These are phyloP conservation scores for Solea solea DNA, from an alignment of 2,113 vertebrate genomes.

Conservation along the genomic window DNA sequence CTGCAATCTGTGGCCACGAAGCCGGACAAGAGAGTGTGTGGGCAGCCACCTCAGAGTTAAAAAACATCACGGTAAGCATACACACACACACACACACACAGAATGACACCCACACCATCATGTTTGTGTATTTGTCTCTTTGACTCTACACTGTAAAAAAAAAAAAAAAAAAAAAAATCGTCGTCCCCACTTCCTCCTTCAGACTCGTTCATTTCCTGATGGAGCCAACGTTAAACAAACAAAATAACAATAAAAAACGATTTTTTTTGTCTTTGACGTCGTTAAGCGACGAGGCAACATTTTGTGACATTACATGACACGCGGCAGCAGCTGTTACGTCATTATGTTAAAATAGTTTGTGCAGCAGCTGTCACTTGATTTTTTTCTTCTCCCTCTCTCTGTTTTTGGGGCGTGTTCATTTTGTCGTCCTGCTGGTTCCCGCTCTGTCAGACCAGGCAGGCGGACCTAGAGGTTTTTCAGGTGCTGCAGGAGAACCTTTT, in stretches of 20 bases:
- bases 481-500: slow-evolving; percentile 4
- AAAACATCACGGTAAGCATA: not conserved
- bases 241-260: too few species aligned
- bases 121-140: not conserved
- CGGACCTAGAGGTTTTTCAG: slow-evolving; percentile 17
- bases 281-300: too few species aligned
- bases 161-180: not conserved
- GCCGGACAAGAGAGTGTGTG: rapidly evolving
- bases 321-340: not conserved
- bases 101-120: not conserved
- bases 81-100: slow-evolving; percentile 14
- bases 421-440: slow-evolving; percentile 16
- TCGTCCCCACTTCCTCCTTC: not conserved
- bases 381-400: not conserved
- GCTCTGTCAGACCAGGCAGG: slow-evolving; percentile 10
- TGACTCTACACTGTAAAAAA: too few species aligned
- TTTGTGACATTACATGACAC: too few species aligned
- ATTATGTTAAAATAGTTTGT: not conserved
- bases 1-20: rapidly evolving
- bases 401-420: slow-evolving; percentile 28
- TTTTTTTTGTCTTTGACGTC: too few species aligned
- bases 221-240: too few species aligned
- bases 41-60: rapidly evolving
- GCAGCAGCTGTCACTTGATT: not conserved
- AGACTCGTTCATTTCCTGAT: not conserved